Conservation (phyloP, 2,113 vertebrate species). For the Dromaius novaehollandiae region DNA sequence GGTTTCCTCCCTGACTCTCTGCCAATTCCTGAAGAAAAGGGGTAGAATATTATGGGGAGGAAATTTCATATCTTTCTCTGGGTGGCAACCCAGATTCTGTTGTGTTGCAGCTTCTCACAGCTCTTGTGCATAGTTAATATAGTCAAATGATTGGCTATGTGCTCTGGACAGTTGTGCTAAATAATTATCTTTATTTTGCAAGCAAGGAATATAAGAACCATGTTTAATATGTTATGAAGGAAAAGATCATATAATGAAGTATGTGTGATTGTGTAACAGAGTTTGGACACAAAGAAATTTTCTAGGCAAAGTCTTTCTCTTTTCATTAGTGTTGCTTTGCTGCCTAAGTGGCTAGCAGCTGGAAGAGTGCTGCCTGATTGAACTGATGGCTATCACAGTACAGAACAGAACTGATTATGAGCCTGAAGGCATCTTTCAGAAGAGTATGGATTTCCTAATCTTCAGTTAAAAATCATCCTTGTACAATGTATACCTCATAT, state of each 20-base stretch:
- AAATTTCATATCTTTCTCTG: neutral
- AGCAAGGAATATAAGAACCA: neutral
- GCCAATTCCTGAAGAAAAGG: neutral
- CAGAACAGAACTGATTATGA: neutral
- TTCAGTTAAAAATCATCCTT: neutral
- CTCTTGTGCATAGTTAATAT: neutral
- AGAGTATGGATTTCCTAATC: neutral
- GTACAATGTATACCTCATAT: accelerated
- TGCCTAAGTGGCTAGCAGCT: neutral
- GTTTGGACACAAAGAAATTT: neutral
- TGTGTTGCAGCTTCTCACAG: neutral
- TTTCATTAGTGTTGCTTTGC: neutral
- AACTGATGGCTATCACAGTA: neutral
- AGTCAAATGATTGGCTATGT: neutral
- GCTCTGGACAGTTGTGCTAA: neutral
- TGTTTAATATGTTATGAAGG: neutral
- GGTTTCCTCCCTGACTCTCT: neutral
- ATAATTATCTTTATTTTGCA: neutral
- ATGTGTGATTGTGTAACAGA: neutral
- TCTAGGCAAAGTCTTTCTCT: neutral
- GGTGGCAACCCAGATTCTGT: neutral
- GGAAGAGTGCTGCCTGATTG: neutral
- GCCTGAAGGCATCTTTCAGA: neutral
- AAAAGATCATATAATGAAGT: neutral
- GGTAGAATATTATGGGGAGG: neutral